Conservation (phyloP, 1,140 invertebrate species). For the Drosophila funebris region DNA sequence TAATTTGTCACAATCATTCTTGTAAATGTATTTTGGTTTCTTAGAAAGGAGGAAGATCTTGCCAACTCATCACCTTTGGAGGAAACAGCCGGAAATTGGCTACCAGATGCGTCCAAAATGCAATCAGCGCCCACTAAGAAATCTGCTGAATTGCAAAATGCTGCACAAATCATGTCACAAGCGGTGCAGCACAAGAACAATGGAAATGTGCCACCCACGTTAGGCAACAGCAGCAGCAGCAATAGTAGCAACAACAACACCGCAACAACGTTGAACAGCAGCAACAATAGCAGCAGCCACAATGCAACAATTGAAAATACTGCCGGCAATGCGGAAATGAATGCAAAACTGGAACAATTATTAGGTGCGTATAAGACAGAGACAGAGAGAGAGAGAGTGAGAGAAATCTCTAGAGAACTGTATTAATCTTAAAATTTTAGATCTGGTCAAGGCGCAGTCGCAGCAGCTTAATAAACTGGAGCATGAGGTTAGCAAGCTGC, state of each 20-base stretch:
- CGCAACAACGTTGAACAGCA: constrained; percentile 48
- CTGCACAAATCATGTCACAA: constrained; percentile 78
- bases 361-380: constrained; percentile 61
- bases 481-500: constrained; percentile 59
- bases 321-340: constrained; percentile 45
- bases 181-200: constrained; percentile 74
- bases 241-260: constrained; percentile 48
- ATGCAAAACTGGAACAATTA: constrained; percentile 70
- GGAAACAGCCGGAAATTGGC: constrained; percentile 49
- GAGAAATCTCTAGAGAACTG: not conserved
- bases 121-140: constrained; percentile 48
- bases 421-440: constrained; percentile 35
- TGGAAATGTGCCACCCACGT: constrained; percentile 62
- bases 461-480: constrained; percentile 71
- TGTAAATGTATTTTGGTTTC: not conserved
- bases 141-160: constrained; percentile 75
- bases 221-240: constrained; percentile 43
- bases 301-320: constrained; percentile 30
- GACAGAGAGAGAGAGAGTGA: no score
- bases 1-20: not conserved
- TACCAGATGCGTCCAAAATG: constrained; percentile 45
- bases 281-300: constrained; percentile 42
- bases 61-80: constrained; percentile 49
- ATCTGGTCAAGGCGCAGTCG: constrained; percentile 68
- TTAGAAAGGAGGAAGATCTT: constrained; percentile 50